Percentiles rank a stretch among this genome's conserved stretches.
phyloP scores from a whole-genome alignment of 2,797 vertebrate species.

The Oryzias sinensis region DNA sequence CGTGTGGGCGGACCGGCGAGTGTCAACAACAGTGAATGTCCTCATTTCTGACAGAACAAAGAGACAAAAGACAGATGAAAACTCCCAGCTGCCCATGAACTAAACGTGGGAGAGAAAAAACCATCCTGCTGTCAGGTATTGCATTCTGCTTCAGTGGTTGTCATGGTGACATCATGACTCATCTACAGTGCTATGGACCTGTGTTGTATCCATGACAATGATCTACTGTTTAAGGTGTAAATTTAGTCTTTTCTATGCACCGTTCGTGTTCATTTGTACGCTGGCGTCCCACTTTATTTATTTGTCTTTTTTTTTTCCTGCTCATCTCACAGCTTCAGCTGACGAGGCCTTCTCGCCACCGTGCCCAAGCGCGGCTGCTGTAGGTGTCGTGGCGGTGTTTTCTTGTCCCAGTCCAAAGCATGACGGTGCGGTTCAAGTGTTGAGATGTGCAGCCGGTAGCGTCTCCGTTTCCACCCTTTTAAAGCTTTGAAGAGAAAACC shows the following conservation, averaged over 20 bases:
- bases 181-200: conserved; percentile 51
- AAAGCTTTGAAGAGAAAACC: conserved; percentile 31
- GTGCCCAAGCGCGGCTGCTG: conserved; percentile 47
- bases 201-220: conserved; percentile 46
- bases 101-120: not conserved
- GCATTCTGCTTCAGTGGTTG: conserved; percentile 52
- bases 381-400: conserved; percentile 53
- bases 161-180: conserved; percentile 51
- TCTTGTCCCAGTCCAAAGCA: conserved; percentile 57
- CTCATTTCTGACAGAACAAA: conserved; percentile 7
- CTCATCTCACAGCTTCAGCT: conserved; percentile 51
- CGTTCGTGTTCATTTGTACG: conserved; percentile 28
- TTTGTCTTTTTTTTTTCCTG: conserved; percentile 33
- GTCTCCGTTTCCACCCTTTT: conserved; percentile 42
- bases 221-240: conserved; percentile 46
- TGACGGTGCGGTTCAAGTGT: conserved; percentile 62
- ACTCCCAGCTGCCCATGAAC: conserved; percentile 5
- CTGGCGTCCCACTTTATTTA: conserved; percentile 13
- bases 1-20: conserved; percentile 24
- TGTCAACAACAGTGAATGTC: conserved; percentile 10
- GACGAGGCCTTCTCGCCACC: conserved; percentile 34
- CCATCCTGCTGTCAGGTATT: conserved; percentile 50
- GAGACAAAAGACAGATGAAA: conserved; percentile 20
- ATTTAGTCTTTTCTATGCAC: conserved; percentile 63
- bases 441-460: conserved; percentile 65